A percentile compares a stretch with the other conserved stretches of the same genome.
Evolutionary conservation across 1,140 invertebrate species (phyloP).

Genomic region (Adelges cooleyi): DNA sequence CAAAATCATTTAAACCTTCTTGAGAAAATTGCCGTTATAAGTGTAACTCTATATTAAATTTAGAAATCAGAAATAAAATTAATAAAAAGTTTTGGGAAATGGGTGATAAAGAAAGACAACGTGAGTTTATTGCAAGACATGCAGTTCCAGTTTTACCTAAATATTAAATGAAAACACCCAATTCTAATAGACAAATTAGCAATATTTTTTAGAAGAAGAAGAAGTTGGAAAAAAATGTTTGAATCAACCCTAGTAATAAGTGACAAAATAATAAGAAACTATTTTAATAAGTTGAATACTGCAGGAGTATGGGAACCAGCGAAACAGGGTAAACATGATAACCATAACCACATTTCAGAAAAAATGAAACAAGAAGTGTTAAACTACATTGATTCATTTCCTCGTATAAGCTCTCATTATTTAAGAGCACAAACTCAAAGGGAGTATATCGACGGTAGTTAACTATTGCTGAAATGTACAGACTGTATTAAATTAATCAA

Average conservation of each 20-base stretch:
- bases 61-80: too few relatives aligned
- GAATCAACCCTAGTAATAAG: slow-evolving; percentile 4
- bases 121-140: too few relatives aligned
- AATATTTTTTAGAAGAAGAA: background rate
- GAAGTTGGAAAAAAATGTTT: slow-evolving; percentile 18
- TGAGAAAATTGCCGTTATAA: too few relatives aligned
- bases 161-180: background rate
- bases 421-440: slow-evolving; percentile 3
- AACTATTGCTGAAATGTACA: too few relatives aligned
- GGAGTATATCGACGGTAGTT: slow-evolving; percentile 31
- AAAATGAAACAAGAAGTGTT: slow-evolving; percentile 21
- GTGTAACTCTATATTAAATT: too few relatives aligned
- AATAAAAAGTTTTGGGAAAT: too few relatives aligned
- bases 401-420: slow-evolving; percentile 27
- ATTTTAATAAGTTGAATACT: background rate
- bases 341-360: slow-evolving; percentile 12
- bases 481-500: too few relatives aligned
- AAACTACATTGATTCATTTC: slow-evolving; percentile 31
- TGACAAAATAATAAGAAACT: slow-evolving; percentile 2
- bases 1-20: too few relatives aligned
- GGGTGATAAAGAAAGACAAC: too few relatives aligned
- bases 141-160: too few relatives aligned
- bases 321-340: slow-evolving; percentile 26
- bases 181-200: background rate
- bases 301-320: background rate